phyloP scores from a whole-genome alignment of 35 echinoderm and acorn worm genomes.

The Diadema setosum region DNA sequence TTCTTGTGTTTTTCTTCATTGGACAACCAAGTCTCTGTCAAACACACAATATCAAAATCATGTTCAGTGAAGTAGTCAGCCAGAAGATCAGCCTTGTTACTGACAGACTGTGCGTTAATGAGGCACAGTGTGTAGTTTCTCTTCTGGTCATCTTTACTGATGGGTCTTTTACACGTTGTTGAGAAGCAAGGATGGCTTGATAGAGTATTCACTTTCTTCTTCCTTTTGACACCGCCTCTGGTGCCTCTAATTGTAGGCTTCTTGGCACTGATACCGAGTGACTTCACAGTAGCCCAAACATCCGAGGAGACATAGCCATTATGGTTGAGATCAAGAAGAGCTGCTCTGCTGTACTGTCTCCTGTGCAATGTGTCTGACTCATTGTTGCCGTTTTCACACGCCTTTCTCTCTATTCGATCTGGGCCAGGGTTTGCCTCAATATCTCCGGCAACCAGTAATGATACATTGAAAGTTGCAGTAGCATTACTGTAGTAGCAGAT shows the following conservation, averaged over 20 bases:
- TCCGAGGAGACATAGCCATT: background rate
- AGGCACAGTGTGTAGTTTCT: background rate
- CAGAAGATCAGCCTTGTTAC: background rate
- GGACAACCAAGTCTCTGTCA: conserved; percentile 32
- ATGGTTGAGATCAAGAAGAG: background rate
- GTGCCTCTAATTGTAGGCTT: background rate
- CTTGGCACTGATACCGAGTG: background rate
- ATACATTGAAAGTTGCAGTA: background rate
- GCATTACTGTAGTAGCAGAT: background rate
- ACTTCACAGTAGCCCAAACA: background rate
- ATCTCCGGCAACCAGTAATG: background rate
- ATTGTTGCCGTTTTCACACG: background rate
- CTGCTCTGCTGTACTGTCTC: background rate
- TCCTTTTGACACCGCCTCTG: background rate
- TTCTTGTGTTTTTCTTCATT: conserved; percentile 13
- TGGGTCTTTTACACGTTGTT: background rate
- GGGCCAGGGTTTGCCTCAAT: background rate
- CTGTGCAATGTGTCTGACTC: background rate
- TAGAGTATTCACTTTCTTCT: background rate
- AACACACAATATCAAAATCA: background rate
- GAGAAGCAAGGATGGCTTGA: background rate
- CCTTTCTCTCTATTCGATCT: background rate
- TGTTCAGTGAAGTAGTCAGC: background rate
- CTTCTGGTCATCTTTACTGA: background rate
- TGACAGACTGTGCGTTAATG: background rate